Evolutionary conservation across 2,113 vertebrate genomes (phyloP), one percentile per base, ranked within the genome.

Genomic region (Serinus canaria): DNA sequence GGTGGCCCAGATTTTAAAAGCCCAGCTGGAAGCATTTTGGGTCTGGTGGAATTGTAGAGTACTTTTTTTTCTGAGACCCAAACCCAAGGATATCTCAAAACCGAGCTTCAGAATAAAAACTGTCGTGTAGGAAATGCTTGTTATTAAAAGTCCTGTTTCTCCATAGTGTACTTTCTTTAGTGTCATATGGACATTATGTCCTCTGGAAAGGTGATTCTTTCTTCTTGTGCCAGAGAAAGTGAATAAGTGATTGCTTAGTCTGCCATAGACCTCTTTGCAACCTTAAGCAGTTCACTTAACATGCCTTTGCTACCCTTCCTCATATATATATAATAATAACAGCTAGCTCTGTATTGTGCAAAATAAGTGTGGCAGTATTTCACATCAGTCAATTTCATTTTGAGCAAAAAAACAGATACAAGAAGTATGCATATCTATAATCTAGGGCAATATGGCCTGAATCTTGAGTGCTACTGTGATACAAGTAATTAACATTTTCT

Each of bases 401-500:
- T 9, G 31, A 94, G 88, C 27, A 77, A 94, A 92, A 94, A 95
- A 96, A 56, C 69, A 89, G 86, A 94, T 92, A 95, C 63, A 90
- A 93, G 88, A 95, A 81, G 94, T 95, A 94, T 94, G 96, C 96
- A 96, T 95, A 95, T 96, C 95, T 97, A 96, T 96, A 96, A 97
- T 95, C 93, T 96, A 95, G 95, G 95, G 92, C 96, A 97, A 97
- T 94, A 94, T 97, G 95, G 91, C 94, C 93, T 95, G 94, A 96
- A 97, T 96, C 95, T 96, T 96, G 94, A 96, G 96, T 96, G 93
- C 95, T 97, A 96, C 95, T 96, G 93, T 96, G 95, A 96, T 97
- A 95, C 94, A 96, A 96, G 94, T 96, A 97, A 96, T 97, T 95
- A 96, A 96, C 94, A 97, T 97, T 96, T 96, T 97, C 92, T 97